Evolutionary conservation across 2,888 invertebrate species (phyloP).

Genomic region (Sarcophaga caerulescens): DNA sequence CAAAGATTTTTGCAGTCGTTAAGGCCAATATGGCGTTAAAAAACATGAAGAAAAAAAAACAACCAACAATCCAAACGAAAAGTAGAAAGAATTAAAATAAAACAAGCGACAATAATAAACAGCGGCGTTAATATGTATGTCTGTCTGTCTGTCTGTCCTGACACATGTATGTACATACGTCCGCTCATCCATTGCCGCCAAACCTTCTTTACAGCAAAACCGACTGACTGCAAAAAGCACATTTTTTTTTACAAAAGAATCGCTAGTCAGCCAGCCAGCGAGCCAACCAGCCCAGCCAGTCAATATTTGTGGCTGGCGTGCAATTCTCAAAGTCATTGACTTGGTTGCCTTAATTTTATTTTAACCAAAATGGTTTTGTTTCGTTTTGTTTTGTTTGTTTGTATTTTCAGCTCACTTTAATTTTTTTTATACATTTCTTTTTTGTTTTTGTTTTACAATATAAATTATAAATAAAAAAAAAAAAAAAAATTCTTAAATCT

Average conservation of each 20-base stretch:
- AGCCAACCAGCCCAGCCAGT: slow-evolving; percentile 7
- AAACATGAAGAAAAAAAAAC: not conserved
- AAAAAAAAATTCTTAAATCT: slow-evolving; percentile 65
- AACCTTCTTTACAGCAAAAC: slow-evolving; percentile 28
- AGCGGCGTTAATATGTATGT: slow-evolving; percentile 63
- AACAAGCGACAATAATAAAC: slow-evolving; percentile 57
- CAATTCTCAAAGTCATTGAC: slow-evolving; percentile 68
- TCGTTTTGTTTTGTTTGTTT: slow-evolving; percentile 21
- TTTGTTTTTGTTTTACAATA: slow-evolving; percentile 30
- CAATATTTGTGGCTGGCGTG: slow-evolving; percentile 54
- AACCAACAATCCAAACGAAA: not conserved
- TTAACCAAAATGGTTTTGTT: slow-evolving; percentile 62
- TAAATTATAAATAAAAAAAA: slow-evolving; percentile 31
- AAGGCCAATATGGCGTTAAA: slow-evolving; percentile 65
- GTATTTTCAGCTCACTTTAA: not conserved
- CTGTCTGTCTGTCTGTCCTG: slow-evolving; percentile 22
- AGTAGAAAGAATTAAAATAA: slow-evolving; percentile 2
- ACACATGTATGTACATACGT: slow-evolving; percentile 19
- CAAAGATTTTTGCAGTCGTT: slow-evolving; percentile 44
- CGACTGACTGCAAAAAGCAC: slow-evolving; percentile 29
- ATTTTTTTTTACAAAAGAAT: slow-evolving; percentile 17
- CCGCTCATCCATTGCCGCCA: slow-evolving; percentile 42
- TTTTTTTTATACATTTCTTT: slow-evolving; percentile 18
- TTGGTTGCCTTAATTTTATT: slow-evolving; percentile 66
- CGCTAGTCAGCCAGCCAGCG: slow-evolving; percentile 7